Percentiles rank a stretch among this genome's conserved stretches.
These are phyloP conservation scores for Metopia argyrocephala DNA, from an alignment of 2,888 invertebrate species.

Conservation along the genomic window DNA sequence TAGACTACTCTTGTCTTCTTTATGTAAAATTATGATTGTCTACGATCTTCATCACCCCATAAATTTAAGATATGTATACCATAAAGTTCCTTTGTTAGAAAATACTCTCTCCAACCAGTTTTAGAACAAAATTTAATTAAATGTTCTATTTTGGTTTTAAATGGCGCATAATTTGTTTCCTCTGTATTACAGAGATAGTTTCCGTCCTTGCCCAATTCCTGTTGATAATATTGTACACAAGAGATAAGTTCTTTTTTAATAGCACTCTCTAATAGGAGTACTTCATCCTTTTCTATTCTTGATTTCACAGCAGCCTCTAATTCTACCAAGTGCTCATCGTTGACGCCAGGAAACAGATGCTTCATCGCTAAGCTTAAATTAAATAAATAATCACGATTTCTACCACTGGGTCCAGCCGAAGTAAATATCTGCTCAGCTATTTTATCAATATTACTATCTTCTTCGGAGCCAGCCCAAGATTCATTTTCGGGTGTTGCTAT, in stretches of 20 bases:
- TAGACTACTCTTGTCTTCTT: not conserved
- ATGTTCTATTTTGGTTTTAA: conserved; percentile 64
- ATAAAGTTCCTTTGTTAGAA: conserved; percentile 62
- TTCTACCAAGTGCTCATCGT: conserved; percentile 87
- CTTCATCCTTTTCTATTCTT: conserved; percentile 68
- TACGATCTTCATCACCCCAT: conserved; percentile 50
- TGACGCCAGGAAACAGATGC: conserved; percentile 84
- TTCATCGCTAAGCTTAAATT: conserved; percentile 90
- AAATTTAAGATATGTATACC: conserved; percentile 53
- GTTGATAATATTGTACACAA: conserved; percentile 57
- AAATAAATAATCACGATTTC: conserved; percentile 94
- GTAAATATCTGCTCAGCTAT: conserved; percentile 89
- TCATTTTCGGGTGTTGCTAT: conserved; percentile 90
- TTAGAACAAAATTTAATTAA: conserved; percentile 63
- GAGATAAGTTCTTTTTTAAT: conserved; percentile 67
- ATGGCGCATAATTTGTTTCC: not conserved
- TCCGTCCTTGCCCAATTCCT: conserved; percentile 37
- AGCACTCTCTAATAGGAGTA: conserved; percentile 64
- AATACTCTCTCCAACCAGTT: conserved; percentile 70
- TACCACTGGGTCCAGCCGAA: conserved; percentile 90
- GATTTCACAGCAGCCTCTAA: conserved; percentile 82
- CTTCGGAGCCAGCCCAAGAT: conserved; percentile 84
- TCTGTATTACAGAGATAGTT: conserved; percentile 13
- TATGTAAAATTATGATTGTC: conserved; percentile 46
- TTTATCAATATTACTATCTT: conserved; percentile 80